Base-by-base conservation (phyloP, 2,797 vertebrate species). In the Platyrinchus mystaceus region DNA sequence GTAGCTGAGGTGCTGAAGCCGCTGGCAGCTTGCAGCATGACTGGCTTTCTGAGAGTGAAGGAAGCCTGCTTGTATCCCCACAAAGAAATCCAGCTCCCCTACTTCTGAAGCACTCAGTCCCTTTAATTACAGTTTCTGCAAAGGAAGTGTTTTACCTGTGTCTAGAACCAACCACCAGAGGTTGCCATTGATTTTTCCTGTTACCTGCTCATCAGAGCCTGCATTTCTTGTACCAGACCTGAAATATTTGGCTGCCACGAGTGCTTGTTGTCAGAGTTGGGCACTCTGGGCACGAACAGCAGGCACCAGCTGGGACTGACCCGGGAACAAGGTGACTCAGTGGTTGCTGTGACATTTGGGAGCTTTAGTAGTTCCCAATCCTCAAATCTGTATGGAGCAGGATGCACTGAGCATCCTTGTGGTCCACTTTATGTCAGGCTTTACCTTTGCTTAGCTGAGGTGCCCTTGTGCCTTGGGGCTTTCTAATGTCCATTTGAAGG, bases 111-210 rank as follows among this genome's bases (percentile, higher is more conserved):
- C 34, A 3, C 43, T 69, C 36, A 7, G 28, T 47, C 14, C n/a
- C 58, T 78, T 60, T 8, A n/a, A 75, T 52, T 82, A 4, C 9
- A 47, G 39, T 63, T 66, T 18, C 36, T 30, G 32, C 12, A 27
- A 36, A 47, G 39, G n/a, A 52, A 13, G 3, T 8, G 2, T 78
- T 81, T 62, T 41, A 76, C 59, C 67, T 86, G 73, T 9, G 0
- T 7, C 62, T 67, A 69, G 66, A 84, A 79, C 10, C 89, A 76
- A 4, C 79, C 91, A 89, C 79, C 83, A 94, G 94, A 92, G 87
- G 85, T 24, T 96, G 94, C 91, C 84, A 9, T 63, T 79, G 87
- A 52, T 93, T 87, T 58, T 58, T 87, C 22, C 50, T 76, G 63
- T 50, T 75, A 12, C 43, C 80, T 83, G 68, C 47, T 62, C 37